A percentile compares a stretch with the other conserved stretches of the same genome.
Conservation (phyloP, 2,888 invertebrate genomes). For the Onchidella celtica region DNA sequence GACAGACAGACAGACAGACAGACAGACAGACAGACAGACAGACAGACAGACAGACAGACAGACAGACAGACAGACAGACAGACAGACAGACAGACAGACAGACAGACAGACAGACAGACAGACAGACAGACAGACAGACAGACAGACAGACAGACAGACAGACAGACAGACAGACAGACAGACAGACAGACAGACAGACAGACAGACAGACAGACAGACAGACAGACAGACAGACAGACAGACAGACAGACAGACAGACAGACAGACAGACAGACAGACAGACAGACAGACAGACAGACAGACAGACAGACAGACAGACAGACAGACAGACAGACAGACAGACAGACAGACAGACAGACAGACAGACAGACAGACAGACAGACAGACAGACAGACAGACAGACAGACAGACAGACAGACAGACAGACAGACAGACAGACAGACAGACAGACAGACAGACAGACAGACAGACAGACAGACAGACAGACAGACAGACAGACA, state of each 20-base stretch:
- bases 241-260: constrained; percentile 30
- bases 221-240: constrained; percentile 29
- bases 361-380: constrained; percentile 33
- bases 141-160: constrained; percentile 38
- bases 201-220: constrained; percentile 26
- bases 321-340: constrained; percentile 22
- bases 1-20: constrained; percentile 13
- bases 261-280: constrained; percentile 25
- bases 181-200: constrained; percentile 35
- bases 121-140: constrained; percentile 38
- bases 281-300: constrained; percentile 27
- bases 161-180: constrained; percentile 36
- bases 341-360: constrained; percentile 25
- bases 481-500: constrained; percentile 37
- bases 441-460: constrained; percentile 32
- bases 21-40: not conserved
- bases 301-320: constrained; percentile 33
- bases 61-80: constrained; percentile 7
- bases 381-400: constrained; percentile 31
- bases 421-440: constrained; percentile 38
- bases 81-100: not conserved
- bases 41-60: not conserved
- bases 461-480: constrained; percentile 37
- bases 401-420: constrained; percentile 31
- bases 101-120: not conserved